Evolutionary conservation across 2,113 vertebrate species (phyloP).

Genomic region (Peromyscus maniculatus): DNA sequence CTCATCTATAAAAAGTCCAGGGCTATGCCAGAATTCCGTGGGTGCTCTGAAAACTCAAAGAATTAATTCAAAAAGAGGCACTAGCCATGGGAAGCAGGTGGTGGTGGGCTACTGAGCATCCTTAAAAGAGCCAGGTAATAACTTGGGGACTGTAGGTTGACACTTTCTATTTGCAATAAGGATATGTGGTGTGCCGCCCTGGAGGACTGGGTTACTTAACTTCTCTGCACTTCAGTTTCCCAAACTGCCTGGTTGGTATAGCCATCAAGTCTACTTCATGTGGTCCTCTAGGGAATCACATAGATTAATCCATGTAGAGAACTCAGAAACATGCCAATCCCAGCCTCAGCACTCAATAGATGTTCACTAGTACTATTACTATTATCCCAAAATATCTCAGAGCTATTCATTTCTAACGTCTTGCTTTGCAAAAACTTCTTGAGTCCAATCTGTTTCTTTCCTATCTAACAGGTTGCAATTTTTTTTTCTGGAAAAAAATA

Average conservation of each 20-base stretch:
- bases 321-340: neutral
- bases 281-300: neutral
- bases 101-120: rapidly evolving
- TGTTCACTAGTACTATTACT: neutral
- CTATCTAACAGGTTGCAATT: slow-evolving; percentile 43
- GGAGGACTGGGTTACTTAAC: neutral
- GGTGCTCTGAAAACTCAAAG: neutral
- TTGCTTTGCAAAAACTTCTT: neutral
- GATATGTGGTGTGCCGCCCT: neutral
- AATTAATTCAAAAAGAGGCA: neutral
- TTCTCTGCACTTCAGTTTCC: neutral
- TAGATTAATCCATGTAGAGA: rapidly evolving
- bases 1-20: neutral
- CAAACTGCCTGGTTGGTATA: too few relatives aligned
- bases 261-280: rapidly evolving
- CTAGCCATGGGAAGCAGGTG: neutral
- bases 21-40: neutral
- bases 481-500: slow-evolving; percentile 5
- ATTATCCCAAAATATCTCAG: neutral
- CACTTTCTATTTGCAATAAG: neutral
- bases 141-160: rapidly evolving
- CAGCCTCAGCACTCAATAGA: neutral
- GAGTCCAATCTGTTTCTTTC: slow-evolving; percentile 63
- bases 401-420: neutral
- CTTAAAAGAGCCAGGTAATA: neutral